These are phyloP conservation scores for Tyria jacobaeae DNA, from an alignment of 2,888 invertebrate species.

Conservation along the genomic window DNA sequence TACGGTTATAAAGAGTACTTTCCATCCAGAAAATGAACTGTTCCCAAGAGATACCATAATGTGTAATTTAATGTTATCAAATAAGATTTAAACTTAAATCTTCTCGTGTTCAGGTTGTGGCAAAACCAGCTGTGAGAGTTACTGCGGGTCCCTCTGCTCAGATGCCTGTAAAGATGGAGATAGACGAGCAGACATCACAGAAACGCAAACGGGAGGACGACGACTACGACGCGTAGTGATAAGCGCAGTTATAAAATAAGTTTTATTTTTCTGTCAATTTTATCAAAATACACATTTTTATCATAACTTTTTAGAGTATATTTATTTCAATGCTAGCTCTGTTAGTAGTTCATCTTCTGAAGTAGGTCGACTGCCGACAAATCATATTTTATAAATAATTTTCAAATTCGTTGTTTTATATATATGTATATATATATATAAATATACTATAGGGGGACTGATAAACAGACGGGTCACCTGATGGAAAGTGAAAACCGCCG, in stretches of 20 bases:
- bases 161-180: constrained; percentile 86
- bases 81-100: background rate
- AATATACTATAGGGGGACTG: too few relatives aligned
- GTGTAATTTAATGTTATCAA: too few relatives aligned
- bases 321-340: background rate
- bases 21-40: too few relatives aligned
- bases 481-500: too few relatives aligned
- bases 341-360: background rate
- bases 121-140: constrained; percentile 80
- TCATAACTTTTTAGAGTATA: constrained; percentile 9
- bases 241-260: constrained; percentile 28
- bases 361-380: background rate
- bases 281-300: constrained; percentile 19
- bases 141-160: constrained; percentile 73
- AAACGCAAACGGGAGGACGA: constrained; percentile 91
- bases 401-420: too few relatives aligned
- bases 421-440: too few relatives aligned
- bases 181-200: constrained; percentile 79
- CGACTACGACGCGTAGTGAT: constrained; percentile 79
- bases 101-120: constrained; percentile 65
- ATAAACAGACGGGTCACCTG: too few relatives aligned
- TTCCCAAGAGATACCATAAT: too few relatives aligned
- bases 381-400: too few relatives aligned
- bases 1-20: too few relatives aligned
- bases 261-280: constrained; percentile 24